Base-by-base conservation (phyloP, 2,113 vertebrate genomes). In the Thamnophis sirtalis region DNA sequence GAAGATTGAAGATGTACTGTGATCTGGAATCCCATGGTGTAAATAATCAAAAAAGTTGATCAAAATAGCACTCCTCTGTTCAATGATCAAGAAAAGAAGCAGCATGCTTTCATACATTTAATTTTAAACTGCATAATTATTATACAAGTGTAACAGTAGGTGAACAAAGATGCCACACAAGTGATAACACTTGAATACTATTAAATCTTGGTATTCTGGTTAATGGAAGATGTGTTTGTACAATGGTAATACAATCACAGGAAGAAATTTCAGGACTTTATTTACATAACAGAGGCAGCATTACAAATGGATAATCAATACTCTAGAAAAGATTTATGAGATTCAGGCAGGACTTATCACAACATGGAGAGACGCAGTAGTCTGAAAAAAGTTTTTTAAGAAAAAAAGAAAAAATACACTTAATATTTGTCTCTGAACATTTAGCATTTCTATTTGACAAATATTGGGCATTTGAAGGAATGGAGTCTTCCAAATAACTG, bases 21-120 rank as follows among this genome's bases (percentile, higher is more conserved):
- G 89, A 89, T 98, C 90, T 96, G 93, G 92, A 97, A 95, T 63
- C 93, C 96, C 88, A 53, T 33, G 1, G 97, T 97, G 97, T 98
- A 97, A 97, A 93, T 94, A 33, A 94, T 26, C 26, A 49, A 26
- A 88, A 33, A 22, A 5, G 68, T 90, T n/a, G 49, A 88, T 93
- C 89, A 95, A 13, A 53, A 86, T 38, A 85, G 48, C 85, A 3
- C 5, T 93, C 63, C 84, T 89, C 84, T 89, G 84, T 84, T 88
- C 84, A 53, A 92, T 93, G 87, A n/a, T 28, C 22, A 28, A 21
- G 53, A 50, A 43, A 73, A 53, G n/a, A n/a, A 90, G 84, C 48
- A 87, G 15, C 9, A 53, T 0, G 0, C 21, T 90, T 89, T 90
- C 11, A 7, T 4, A 43, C 68, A 33, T 95, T 84, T 89, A 54